phyloP scores from a whole-genome alignment of 2,113 vertebrate species.

The Gymnorhina tibicen region DNA sequence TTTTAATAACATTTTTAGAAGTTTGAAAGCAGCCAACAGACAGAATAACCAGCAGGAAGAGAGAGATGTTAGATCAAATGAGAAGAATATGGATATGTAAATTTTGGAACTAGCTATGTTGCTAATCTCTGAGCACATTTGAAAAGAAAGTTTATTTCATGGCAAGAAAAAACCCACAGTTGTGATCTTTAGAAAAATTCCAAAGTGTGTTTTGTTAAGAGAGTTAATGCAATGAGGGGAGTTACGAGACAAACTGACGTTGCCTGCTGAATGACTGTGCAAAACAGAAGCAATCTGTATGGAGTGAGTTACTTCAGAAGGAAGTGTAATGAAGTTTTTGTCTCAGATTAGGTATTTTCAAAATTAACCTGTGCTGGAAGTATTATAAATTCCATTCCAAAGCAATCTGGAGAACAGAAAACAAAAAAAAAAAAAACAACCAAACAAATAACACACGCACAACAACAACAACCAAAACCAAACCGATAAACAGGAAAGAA shows the following conservation, averaged over 20 bases:
- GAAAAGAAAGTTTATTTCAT: slow-evolving; percentile 5
- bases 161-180: not conserved
- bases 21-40: not conserved
- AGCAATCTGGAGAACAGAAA: not conserved
- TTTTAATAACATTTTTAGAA: not conserved
- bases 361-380: not conserved
- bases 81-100: not conserved
- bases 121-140: not conserved
- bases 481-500: not conserved
- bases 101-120: not conserved
- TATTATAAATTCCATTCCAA: not conserved
- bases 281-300: slow-evolving; percentile 13
- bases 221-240: not conserved
- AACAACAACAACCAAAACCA: not conserved
- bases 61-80: not conserved
- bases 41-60: not conserved
- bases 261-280: slow-evolving; percentile 8
- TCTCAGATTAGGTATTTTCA: not conserved
- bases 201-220: not conserved
- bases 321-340: not conserved
- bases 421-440: fast-evolving
- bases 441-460: fast-evolving
- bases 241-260: slow-evolving; percentile 5
- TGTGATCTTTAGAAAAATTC: slow-evolving; percentile 35
- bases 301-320: not conserved